phyloP scores from a whole-genome alignment of 64 coral and sea anemone genomes.

The Actinia tenebrosa region DNA sequence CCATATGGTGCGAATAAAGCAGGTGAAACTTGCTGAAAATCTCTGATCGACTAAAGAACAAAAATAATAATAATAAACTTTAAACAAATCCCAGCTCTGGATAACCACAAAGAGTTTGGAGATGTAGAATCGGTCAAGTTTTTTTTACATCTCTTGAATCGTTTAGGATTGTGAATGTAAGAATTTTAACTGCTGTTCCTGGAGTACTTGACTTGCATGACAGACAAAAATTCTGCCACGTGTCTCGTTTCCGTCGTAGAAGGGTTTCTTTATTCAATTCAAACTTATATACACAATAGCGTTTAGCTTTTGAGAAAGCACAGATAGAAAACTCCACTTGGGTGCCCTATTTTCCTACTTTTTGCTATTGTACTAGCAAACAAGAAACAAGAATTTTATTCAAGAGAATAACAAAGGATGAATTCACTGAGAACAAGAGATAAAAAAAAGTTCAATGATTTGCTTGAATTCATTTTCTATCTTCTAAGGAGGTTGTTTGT shows the following conservation, averaged over 20 bases:
- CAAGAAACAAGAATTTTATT: neutral
- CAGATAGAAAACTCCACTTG: constrained; percentile 10
- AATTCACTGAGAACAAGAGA: constrained; percentile 8
- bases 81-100: neutral
- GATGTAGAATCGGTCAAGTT: neutral
- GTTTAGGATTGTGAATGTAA: neutral
- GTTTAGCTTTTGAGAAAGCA: constrained; percentile 3
- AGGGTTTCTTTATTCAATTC: constrained; percentile 8
- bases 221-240: constrained; percentile 10
- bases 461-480: neutral
- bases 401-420: neutral
- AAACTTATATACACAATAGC: neutral
- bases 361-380: neutral
- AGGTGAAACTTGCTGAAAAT: neutral
- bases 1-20: neutral
- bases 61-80: neutral
- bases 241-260: neutral
- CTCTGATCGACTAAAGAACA: neutral
- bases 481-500: neutral
- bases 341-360: neutral
- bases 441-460: neutral
- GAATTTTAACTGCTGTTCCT: neutral
- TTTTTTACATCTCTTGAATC: neutral
- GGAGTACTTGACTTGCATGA: neutral
- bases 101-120: neutral